phyloP scores from a whole-genome alignment of 1,140 invertebrate species.

The Drosophila santomea region DNA sequence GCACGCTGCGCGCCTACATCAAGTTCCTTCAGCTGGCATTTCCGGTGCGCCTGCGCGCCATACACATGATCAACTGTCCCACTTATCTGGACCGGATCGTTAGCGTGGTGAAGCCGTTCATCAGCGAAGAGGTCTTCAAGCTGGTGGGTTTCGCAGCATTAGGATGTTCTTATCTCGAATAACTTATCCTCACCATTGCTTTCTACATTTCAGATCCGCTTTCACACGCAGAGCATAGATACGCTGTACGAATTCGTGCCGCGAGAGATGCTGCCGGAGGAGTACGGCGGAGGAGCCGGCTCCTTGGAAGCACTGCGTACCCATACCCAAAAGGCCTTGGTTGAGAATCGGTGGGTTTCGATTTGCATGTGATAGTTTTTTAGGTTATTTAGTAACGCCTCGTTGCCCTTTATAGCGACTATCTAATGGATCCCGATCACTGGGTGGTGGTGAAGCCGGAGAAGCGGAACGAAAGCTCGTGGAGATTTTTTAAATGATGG shows the following conservation, averaged over 20 bases:
- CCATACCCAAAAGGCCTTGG: constrained; percentile 85
- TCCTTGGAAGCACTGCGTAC: constrained; percentile 86
- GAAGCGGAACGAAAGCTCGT: constrained; percentile 59
- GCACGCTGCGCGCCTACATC: constrained; percentile 85
- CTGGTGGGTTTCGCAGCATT: constrained; percentile 44
- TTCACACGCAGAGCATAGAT: constrained; percentile 87
- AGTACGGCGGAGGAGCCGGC: constrained; percentile 88
- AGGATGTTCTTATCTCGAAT: background rate
- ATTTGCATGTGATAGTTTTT: background rate
- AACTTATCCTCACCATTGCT: background rate
- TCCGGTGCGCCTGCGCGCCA: constrained; percentile 89
- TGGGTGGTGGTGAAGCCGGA: constrained; percentile 71
- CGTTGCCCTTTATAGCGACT: constrained; percentile 49
- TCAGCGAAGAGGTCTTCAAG: constrained; percentile 87
- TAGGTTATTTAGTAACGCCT: background rate
- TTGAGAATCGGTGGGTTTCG: constrained; percentile 61
- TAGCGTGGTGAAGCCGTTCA: constrained; percentile 87
- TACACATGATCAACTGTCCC: constrained; percentile 89
- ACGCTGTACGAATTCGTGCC: constrained; percentile 87
- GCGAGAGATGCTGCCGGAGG: constrained; percentile 87
- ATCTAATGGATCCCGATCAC: constrained; percentile 73
- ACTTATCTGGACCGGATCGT: constrained; percentile 88
- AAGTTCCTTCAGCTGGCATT: constrained; percentile 88
- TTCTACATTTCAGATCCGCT: constrained; percentile 85
- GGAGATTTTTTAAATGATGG: constrained; percentile 56